phyloP scores from a whole-genome alignment of 1,140 invertebrate genomes.

The Octopus sinensis region DNA sequence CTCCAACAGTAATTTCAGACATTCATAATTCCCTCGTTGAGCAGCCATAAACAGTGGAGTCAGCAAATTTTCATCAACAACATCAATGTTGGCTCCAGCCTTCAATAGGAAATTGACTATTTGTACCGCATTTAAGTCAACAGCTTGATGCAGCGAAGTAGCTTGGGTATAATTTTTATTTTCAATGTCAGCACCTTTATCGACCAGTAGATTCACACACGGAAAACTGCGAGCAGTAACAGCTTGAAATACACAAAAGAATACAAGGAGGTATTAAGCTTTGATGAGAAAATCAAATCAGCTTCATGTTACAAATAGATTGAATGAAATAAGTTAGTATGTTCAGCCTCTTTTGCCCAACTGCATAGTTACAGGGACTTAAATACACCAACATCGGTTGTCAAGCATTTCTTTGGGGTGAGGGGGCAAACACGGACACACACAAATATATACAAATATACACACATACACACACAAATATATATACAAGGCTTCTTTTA shows the following conservation, averaged over 20 bases:
- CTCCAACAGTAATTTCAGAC: conserved; percentile 43
- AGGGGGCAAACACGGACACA: too few species aligned
- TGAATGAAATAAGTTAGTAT: too few species aligned
- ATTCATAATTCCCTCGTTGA: conserved; percentile 46
- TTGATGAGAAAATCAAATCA: too few species aligned
- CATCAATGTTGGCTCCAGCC: conserved; percentile 43
- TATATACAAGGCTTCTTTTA: too few species aligned
- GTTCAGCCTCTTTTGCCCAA: too few species aligned
- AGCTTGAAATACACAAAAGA: conserved; percentile 25
- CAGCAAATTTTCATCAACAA: conserved; percentile 47
- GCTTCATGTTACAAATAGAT: too few species aligned
- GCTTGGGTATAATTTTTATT: conserved; percentile 39
- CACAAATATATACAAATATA: too few species aligned
- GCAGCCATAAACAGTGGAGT: conserved; percentile 55
- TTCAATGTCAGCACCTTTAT: conserved; percentile 46
- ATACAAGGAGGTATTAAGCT: background rate
- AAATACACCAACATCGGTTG: too few species aligned
- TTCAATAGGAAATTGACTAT: conserved; percentile 42
- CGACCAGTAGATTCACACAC: conserved; percentile 42
- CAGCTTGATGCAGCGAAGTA: conserved; percentile 48
- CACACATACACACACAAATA: too few species aligned
- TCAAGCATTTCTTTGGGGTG: too few species aligned
- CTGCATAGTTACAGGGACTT: too few species aligned
- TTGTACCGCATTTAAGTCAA: conserved; percentile 30
- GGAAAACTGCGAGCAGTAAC: conserved; percentile 18